Percentiles rank a stretch among this genome's conserved stretches.
Conservation (phyloP, 1,140 invertebrate genomes). For the Diploscapter pachys region DNA sequence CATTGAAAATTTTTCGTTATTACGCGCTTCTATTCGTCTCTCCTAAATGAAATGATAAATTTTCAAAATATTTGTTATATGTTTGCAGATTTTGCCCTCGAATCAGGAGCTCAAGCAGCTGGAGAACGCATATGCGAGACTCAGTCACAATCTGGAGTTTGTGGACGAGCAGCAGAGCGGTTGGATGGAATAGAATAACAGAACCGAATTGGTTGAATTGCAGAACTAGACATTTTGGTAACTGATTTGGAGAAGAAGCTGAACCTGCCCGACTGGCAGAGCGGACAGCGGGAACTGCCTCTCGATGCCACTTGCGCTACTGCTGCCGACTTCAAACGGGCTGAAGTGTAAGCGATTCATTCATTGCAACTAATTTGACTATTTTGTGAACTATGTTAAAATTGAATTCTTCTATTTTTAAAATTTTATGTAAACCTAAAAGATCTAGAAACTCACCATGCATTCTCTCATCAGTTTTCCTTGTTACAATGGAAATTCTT, state of each 20-base stretch:
- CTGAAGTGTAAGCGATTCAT: constrained; percentile 8
- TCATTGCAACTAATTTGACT: not conserved
- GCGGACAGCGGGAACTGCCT: not conserved
- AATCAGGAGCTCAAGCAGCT: constrained; percentile 1
- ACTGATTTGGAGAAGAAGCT: constrained; percentile 17
- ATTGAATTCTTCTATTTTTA: not conserved
- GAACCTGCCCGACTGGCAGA: constrained; percentile 8
- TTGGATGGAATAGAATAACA: not conserved
- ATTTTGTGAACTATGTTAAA: not conserved
- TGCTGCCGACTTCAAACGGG: not conserved
- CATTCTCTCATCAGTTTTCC: not conserved
- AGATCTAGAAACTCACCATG: not conserved
- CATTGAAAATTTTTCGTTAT: not conserved
- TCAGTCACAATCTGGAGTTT: constrained; percentile 5
- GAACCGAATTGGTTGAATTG: not conserved
- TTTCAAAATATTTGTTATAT: too few species aligned
- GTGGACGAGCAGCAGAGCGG: constrained; percentile 11
- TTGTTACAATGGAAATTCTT: constrained; percentile 1
- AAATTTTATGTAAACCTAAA: not conserved
- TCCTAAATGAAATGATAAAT: not conserved
- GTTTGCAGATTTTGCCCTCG: constrained; percentile 9
- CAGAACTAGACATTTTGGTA: constrained; percentile 2
- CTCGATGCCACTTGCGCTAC: constrained; percentile 1
- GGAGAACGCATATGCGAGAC: constrained; percentile 4
- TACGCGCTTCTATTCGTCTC: not conserved